These are phyloP conservation scores for Arge pagana DNA, from an alignment of 2,888 invertebrate species.

Conservation along the genomic window DNA sequence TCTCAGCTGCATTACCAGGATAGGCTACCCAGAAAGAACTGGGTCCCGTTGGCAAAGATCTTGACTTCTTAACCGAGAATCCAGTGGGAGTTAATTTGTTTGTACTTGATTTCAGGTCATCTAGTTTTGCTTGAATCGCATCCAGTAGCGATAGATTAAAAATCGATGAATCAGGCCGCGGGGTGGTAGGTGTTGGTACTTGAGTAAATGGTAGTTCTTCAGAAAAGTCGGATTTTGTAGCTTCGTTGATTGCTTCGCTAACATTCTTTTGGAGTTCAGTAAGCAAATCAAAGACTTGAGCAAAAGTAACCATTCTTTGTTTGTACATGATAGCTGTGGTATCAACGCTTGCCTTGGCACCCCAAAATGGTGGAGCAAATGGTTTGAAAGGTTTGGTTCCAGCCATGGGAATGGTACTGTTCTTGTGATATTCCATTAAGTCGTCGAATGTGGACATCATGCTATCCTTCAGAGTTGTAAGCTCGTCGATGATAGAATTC, in stretches of 20 bases:
- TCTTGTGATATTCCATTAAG: slow-evolving; percentile 44
- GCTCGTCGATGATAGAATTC: slow-evolving; percentile 45
- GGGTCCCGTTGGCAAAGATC: slow-evolving; percentile 20
- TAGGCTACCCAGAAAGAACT: slow-evolving; percentile 43
- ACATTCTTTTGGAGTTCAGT: slow-evolving; percentile 49
- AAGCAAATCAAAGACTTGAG: slow-evolving; percentile 53
- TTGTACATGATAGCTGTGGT: slow-evolving; percentile 47
- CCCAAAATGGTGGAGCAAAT: slow-evolving; percentile 37
- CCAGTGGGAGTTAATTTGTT: slow-evolving; percentile 25
- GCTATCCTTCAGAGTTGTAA: slow-evolving; percentile 43
- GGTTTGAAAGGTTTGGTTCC: slow-evolving; percentile 37
- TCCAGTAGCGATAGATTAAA: slow-evolving; percentile 44
- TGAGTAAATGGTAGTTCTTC: not conserved
- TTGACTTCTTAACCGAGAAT: slow-evolving; percentile 2
- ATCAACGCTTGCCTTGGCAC: slow-evolving; percentile 35
- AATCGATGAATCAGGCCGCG: not conserved
- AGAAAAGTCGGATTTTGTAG: slow-evolving; percentile 27
- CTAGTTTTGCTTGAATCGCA: slow-evolving; percentile 43
- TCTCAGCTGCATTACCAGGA: slow-evolving; percentile 29
- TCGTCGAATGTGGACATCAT: slow-evolving; percentile 49
- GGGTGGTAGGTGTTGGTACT: not conserved
- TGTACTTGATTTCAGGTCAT: slow-evolving; percentile 26
- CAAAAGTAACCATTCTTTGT: slow-evolving; percentile 46
- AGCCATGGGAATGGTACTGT: slow-evolving; percentile 24
- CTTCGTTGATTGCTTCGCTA: slow-evolving; percentile 37